These are phyloP conservation scores for Chironex yamaguchii DNA, from an alignment of 30 jellyfish, hydroid and myxozoan genomes.

Conservation along the genomic window DNA sequence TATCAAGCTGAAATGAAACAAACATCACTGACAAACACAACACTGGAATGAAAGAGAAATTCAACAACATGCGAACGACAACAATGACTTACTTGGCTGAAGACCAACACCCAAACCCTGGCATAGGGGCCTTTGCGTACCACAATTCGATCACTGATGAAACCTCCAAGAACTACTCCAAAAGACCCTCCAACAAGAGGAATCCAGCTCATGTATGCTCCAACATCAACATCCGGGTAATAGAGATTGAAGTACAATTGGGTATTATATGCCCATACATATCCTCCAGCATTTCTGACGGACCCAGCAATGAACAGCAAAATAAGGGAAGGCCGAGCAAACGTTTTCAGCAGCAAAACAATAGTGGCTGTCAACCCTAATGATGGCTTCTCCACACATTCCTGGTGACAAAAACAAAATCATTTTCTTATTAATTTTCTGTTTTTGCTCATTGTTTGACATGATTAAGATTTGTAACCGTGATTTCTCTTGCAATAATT, in stretches of 20 bases:
- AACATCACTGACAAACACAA: no score
- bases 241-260: neutral
- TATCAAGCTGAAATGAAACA: no score
- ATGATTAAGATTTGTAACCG: no score
- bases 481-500: no score
- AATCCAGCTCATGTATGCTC: constrained; percentile 14
- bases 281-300: constrained; percentile 9
- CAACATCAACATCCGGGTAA: constrained; percentile 9
- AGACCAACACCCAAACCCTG: neutral
- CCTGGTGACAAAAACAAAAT: no score
- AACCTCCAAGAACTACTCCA: neutral
- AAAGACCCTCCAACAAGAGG: constrained; percentile 10
- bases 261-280: constrained; percentile 16
- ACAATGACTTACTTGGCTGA: neutral
- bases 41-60: no score
- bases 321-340: neutral
- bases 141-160: neutral
- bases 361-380: no score
- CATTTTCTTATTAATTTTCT: no score
- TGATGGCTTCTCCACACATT: no score
- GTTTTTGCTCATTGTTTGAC: no score
- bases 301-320: neutral
- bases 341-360: neutral
- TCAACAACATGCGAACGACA: no score
- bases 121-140: neutral